Evolutionary conservation across 1,140 invertebrate species (phyloP).

Genomic region (Oryzaephilus surinamensis): DNA sequence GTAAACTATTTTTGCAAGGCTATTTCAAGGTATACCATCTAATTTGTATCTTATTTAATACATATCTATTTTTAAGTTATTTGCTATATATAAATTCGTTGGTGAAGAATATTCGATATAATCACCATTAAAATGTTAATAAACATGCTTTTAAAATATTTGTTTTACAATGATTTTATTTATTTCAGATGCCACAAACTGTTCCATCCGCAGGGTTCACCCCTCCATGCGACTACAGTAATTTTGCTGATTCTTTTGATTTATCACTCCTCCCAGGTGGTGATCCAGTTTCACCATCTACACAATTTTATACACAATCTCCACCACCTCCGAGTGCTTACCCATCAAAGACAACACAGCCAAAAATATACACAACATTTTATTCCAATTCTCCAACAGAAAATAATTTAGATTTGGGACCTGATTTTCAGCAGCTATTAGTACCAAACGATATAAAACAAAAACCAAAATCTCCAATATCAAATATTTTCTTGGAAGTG

Average conservation of each 20-base stretch:
- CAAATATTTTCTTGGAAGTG: slow-evolving; percentile 31
- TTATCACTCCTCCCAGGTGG: slow-evolving; percentile 57
- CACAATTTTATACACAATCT: slow-evolving; percentile 44
- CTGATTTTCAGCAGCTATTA: slow-evolving; percentile 31
- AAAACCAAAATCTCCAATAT: not conserved
- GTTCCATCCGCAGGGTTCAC: slow-evolving; percentile 63
- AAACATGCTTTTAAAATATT: not conserved
- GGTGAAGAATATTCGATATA: slow-evolving; percentile 1
- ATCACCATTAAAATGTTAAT: not conserved
- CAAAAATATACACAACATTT: not conserved
- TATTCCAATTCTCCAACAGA: slow-evolving; percentile 16
- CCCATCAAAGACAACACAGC: not conserved
- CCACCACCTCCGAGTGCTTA: slow-evolving; percentile 34
- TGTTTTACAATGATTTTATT: slow-evolving; percentile 10
- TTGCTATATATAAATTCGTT: slow-evolving; percentile 2
- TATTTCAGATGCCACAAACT: slow-evolving; percentile 69
- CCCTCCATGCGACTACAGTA: slow-evolving; percentile 54
- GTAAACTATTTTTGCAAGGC: slow-evolving; percentile 5
- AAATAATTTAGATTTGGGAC: slow-evolving; percentile 19
- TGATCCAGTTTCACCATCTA: slow-evolving; percentile 46
- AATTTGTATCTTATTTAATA: slow-evolving; percentile 4
- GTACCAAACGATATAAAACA: slow-evolving; percentile 19
- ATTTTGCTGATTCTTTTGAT: slow-evolving; percentile 58
- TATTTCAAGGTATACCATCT: slow-evolving; percentile 3
- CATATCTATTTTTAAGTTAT: slow-evolving; percentile 10